Conservation (phyloP, 2,888 invertebrate species). For the Agrochola lota region DNA sequence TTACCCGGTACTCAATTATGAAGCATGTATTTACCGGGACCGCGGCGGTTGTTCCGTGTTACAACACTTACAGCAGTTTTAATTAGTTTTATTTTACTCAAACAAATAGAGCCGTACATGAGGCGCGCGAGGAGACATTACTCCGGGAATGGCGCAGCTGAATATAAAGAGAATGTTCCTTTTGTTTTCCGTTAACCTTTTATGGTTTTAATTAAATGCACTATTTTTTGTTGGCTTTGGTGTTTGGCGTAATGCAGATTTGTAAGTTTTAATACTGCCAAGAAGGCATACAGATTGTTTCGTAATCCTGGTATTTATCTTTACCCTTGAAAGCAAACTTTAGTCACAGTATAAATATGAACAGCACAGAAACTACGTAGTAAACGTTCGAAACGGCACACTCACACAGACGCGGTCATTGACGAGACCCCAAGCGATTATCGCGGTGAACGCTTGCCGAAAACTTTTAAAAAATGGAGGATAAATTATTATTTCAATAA, state of each 20-base stretch:
- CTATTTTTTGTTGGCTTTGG: slow-evolving; percentile 26
- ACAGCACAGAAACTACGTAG: too few species aligned
- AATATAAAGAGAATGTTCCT: slow-evolving; percentile 37
- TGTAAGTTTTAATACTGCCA: slow-evolving; percentile 18
- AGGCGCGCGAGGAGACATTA: slow-evolving; percentile 34
- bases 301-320: neutral
- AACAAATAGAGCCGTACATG: slow-evolving; percentile 45
- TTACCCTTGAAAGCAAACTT: neutral
- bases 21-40: slow-evolving; percentile 53
- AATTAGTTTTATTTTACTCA: slow-evolving; percentile 64
- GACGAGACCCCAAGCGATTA: too few species aligned
- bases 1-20: slow-evolving; percentile 59
- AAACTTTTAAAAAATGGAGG: too few species aligned
- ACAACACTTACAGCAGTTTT: slow-evolving; percentile 46
- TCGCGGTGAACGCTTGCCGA: too few species aligned
- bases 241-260: slow-evolving; percentile 2
- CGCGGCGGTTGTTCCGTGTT: slow-evolving; percentile 39
- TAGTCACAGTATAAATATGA: too few species aligned
- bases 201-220: slow-evolving; percentile 58
- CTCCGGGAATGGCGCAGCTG: slow-evolving; percentile 31
- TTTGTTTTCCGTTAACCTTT: slow-evolving; percentile 54
- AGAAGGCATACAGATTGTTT: neutral
- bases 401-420: too few species aligned
- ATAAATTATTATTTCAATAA: too few species aligned
- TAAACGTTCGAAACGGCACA: too few species aligned